Conservation (phyloP, 2,888 invertebrate species). For the Agapostemon virescens region DNA sequence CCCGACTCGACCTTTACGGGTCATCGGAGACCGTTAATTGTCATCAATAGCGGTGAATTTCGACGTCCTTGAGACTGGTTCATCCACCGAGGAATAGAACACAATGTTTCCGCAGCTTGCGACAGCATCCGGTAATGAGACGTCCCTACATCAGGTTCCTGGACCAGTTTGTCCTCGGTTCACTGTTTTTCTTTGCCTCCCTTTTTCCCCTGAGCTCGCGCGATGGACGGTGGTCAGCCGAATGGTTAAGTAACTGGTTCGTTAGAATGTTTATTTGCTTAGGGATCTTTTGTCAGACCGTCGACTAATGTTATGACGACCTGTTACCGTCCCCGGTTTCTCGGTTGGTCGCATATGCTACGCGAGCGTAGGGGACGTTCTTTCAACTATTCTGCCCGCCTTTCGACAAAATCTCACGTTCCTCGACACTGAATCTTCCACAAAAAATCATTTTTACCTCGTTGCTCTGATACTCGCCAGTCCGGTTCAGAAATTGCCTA, state of each 20-base stretch:
- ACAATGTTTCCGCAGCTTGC: conserved; percentile 73
- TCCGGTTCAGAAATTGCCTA: background rate
- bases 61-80: conserved; percentile 69
- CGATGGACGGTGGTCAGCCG: conserved; percentile 66
- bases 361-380: conserved; percentile 52
- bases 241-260: conserved; percentile 80
- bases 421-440: conserved; percentile 12
- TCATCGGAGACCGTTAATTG: conserved; percentile 62
- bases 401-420: conserved; percentile 55
- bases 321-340: conserved; percentile 74
- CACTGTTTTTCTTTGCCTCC: conserved; percentile 66
- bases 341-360: conserved; percentile 66
- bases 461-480: background rate
- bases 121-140: conserved; percentile 71
- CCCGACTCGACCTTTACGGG: conserved; percentile 56
- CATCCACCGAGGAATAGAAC: conserved; percentile 33
- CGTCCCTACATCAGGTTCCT: conserved; percentile 59
- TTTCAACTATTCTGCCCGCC: conserved; percentile 61
- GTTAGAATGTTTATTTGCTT: conserved; percentile 80
- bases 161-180: conserved; percentile 66
- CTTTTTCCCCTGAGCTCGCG: conserved; percentile 5
- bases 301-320: conserved; percentile 79
- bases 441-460: background rate
- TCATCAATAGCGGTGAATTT: conserved; percentile 53
- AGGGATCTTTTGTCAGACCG: conserved; percentile 75